phyloP scores from a whole-genome alignment of 2,113 vertebrate genomes.

The Petrocephalus zakoni region DNA sequence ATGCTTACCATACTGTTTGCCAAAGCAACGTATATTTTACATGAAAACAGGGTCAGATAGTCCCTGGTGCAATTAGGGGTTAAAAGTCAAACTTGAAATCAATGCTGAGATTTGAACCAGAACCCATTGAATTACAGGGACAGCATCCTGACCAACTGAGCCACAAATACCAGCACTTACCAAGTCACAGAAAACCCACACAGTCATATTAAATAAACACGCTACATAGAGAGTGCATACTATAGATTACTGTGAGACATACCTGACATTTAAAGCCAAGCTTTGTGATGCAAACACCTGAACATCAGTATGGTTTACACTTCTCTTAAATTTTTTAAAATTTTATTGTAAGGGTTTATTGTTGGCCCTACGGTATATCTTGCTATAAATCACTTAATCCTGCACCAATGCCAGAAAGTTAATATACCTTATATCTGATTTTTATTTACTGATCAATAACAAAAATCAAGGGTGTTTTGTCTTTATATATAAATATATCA shows the following conservation, averaged over 20 bases:
- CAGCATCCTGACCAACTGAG: not conserved
- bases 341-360: not conserved
- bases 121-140: not conserved
- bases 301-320: not conserved
- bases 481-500: not conserved
- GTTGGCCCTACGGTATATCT: not conserved
- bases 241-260: not conserved
- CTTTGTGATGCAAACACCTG: not conserved
- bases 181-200: not conserved
- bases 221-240: not conserved
- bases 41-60: not conserved
- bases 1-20: not conserved
- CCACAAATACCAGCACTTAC: not conserved
- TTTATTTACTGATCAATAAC: not conserved
- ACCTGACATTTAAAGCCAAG: not conserved
- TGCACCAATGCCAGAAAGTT: not conserved
- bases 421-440: not conserved
- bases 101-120: not conserved
- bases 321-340: not conserved
- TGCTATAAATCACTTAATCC: not conserved
- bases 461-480: not conserved
- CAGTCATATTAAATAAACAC: not conserved
- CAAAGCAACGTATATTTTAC: no score
- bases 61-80: not conserved
- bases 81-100: not conserved